Percentiles rank a stretch among this genome's conserved stretches.
phyloP scores from a whole-genome alignment of 2,113 vertebrate genomes.

The Leptobrachium leishanense region DNA sequence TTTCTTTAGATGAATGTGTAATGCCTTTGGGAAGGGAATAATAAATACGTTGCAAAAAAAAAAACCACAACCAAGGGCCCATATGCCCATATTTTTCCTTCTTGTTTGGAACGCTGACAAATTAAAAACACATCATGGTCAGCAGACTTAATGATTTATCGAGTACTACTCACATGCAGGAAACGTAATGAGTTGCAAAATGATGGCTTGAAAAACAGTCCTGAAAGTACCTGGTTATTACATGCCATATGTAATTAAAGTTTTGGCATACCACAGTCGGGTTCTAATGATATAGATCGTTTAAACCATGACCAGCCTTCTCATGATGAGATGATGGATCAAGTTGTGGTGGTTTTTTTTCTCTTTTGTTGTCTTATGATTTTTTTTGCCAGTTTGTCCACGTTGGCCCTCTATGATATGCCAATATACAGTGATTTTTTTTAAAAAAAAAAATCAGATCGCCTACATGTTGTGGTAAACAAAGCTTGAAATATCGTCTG shows the following conservation, averaged over 20 bases:
- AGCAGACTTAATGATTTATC: conserved; percentile 26
- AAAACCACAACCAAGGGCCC: neutral
- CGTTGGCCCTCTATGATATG: too few relatives aligned
- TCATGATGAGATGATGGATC: too few relatives aligned
- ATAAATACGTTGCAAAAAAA: neutral
- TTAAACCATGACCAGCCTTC: too few relatives aligned
- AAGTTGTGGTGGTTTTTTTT: too few relatives aligned
- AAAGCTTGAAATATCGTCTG: too few relatives aligned
- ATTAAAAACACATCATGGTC: conserved; percentile 16
- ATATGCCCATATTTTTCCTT: conserved; percentile 47
- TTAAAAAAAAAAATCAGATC: too few relatives aligned
- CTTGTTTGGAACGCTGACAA: conserved; percentile 33
- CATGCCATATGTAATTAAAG: neutral
- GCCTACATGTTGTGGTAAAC: too few relatives aligned
- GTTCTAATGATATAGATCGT: too few relatives aligned
- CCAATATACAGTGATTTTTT: too few relatives aligned
- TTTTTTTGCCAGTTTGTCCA: too few relatives aligned
- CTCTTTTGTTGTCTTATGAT: too few relatives aligned
- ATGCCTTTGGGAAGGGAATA: conserved; percentile 67
- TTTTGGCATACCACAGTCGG: too few relatives aligned
- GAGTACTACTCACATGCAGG: neutral
- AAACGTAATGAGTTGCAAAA: neutral
- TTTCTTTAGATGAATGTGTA: conserved; percentile 55
- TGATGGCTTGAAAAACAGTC: neutral
- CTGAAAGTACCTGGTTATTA: neutral